These are phyloP conservation scores for Metellina segmentata DNA, from an alignment of 2,888 invertebrate genomes.

Conservation along the genomic window DNA sequence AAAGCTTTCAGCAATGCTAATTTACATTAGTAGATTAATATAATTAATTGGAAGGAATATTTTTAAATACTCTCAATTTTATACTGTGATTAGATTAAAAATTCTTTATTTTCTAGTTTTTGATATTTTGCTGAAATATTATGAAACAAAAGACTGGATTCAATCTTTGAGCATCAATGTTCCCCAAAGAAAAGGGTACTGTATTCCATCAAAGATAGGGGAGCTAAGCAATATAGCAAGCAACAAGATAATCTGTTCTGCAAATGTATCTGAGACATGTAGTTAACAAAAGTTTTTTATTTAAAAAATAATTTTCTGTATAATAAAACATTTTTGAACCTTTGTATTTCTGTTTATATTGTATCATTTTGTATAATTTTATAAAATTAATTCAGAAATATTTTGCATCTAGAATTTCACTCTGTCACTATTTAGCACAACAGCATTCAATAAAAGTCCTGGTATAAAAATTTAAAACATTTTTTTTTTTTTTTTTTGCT, in stretches of 20 bases:
- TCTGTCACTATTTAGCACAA: neutral
- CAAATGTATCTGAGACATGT: neutral
- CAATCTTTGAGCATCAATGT: conserved; percentile 79
- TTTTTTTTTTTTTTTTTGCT: too few relatives aligned
- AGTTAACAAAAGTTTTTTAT: conserved; percentile 12
- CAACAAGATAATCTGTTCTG: neutral
- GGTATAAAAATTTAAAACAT: too few relatives aligned
- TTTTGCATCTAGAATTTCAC: neutral
- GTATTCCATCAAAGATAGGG: conserved; percentile 68
- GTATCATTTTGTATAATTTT: neutral
- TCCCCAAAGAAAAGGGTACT: conserved; percentile 80
- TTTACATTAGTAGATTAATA: too few relatives aligned
- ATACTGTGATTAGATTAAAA: too few relatives aligned
- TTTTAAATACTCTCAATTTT: too few relatives aligned
- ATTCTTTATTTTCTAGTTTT: conserved; percentile 78
- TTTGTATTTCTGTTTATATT: neutral
- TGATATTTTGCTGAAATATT: conserved; percentile 80
- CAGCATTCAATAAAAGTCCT: neutral
- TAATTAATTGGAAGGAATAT: too few relatives aligned
- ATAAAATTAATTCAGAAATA: neutral
- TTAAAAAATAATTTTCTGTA: neutral
- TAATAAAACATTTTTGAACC: neutral
- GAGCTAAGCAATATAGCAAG: neutral
- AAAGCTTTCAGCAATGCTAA: too few relatives aligned
- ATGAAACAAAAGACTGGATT: conserved; percentile 79